Evolutionary conservation across 2,113 vertebrate genomes (phyloP).

Genomic region (Neodontobutis hainanensis): DNA sequence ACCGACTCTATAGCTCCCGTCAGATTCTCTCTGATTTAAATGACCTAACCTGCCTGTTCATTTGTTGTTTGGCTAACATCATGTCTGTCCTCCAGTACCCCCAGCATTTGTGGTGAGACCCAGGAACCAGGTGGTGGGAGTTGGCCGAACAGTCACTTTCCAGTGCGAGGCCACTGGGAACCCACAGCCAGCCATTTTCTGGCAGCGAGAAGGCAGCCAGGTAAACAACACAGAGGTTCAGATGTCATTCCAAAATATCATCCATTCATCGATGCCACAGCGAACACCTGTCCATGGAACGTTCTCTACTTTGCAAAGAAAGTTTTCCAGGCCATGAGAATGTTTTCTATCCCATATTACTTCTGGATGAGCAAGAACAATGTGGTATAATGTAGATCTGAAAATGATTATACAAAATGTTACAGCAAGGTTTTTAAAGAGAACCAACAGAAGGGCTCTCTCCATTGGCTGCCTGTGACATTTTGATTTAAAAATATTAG

Average conservation of each 20-base stretch:
- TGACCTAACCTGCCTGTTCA: conserved; percentile 22
- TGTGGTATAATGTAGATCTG: no score
- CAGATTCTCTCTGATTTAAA: conserved; percentile 24
- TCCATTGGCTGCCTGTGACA: no score
- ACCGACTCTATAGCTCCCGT: conserved; percentile 5
- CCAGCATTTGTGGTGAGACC: conserved; percentile 95
- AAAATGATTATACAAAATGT: no score
- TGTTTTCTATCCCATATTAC: no score
- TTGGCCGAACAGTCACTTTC: conserved; percentile 95
- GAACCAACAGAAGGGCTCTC: no score
- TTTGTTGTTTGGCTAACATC: conserved; percentile 37
- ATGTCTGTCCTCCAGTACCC: conserved; percentile 81
- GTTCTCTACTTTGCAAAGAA: no score
- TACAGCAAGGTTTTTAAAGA: no score
- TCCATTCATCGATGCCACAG: no score
- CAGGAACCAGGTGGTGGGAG: conserved; percentile 93
- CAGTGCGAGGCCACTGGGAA: conserved; percentile 98
- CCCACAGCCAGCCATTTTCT: conserved; percentile 98
- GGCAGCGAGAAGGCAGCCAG: conserved; percentile 97
- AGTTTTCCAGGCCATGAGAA: no score
- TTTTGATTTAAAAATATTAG: no score
- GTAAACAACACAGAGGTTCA: conserved; percentile 70
- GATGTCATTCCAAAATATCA: conserved; percentile 2
- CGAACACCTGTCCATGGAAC: no score
- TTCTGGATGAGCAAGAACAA: no score